Evolutionary conservation across 2,888 invertebrate genomes (phyloP), one percentile per base, ranked within the genome.

Genomic region (Salpingus planirostris): DNA sequence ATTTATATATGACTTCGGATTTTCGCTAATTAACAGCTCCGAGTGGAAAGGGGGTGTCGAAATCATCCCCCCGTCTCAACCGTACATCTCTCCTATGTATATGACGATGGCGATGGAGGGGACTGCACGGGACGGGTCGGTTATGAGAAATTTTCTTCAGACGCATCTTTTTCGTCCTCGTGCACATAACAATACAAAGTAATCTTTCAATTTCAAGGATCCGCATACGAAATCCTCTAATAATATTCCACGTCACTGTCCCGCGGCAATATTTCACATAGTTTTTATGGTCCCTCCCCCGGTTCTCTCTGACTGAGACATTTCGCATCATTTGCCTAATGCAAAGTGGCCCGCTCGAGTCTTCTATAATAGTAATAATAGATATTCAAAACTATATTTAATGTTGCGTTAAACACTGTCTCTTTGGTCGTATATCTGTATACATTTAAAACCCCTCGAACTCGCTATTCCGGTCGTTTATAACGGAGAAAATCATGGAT

Each of bases 281-380:
- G 54, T 60, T 59, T 60, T 59, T 58, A 57, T 54, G 53, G 18
- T 5, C n/a, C n/a, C n/a, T n/a, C n/a, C n/a, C n/a, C n/a, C n/a
- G n/a, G n/a, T n/a, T 18, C 18, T 8, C 18, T 48, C 41, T 49
- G 43, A 43, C 37, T 46, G 46, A 52, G 52, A 50, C 52, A 53
- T 55, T 50, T 49, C 59, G 60, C 55, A 49, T 59, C 60, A 60
- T 60, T 60, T 60, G 60, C 59, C 55, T 60, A 60, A 60, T 60
- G 60, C 50, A 57, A 57, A 59, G 55, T 56, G 55, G 59, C 57
- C 58, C 52, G 54, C 54, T 55, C 50, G 44, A 46, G 49, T 47
- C 46, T 52, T 8, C 8, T 18, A 5, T 18, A 5, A 5, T 18
- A 5, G 5, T 18, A 18, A 18, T 5, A 52, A 54, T 52, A 57